Percentiles rank a stretch among this genome's conserved stretches.
Evolutionary conservation across 2,888 invertebrate species (phyloP).

Genomic region (Serrognathus titanus): DNA sequence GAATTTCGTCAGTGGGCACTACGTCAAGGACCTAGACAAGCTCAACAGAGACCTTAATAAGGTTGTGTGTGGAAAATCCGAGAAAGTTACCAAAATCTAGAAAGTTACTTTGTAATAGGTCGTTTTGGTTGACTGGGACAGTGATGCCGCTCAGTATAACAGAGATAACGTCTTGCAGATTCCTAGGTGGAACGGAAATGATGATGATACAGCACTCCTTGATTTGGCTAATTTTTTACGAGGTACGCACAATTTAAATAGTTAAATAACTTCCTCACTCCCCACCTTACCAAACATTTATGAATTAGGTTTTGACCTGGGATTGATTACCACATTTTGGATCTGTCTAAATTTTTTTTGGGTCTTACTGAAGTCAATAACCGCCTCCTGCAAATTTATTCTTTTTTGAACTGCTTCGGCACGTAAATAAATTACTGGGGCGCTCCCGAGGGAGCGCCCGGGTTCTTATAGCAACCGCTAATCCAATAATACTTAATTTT

Average conservation of each 20-base stretch:
- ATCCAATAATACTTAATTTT: not conserved
- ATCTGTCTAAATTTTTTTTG: not conserved
- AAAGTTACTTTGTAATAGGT: slow-evolving; percentile 55
- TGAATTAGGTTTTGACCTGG: no score
- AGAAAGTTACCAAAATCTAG: not conserved
- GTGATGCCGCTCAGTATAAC: slow-evolving; percentile 79
- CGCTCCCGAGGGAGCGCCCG: no score
- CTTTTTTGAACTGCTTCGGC: no score
- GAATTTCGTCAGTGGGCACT: slow-evolving; percentile 88
- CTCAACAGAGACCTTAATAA: slow-evolving; percentile 80
- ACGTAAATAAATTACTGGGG: no score
- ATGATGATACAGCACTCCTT: slow-evolving; percentile 82
- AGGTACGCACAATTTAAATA: slow-evolving; percentile 30
- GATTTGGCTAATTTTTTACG: slow-evolving; percentile 72
- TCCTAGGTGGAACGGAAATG: slow-evolving; percentile 89
- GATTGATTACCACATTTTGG: no score
- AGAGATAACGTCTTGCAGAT: slow-evolving; percentile 84
- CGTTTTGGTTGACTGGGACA: slow-evolving; percentile 94
- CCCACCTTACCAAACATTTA: not conserved
- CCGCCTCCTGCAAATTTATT: no score
- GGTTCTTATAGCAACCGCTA: not conserved
- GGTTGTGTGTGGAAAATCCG: slow-evolving; percentile 47
- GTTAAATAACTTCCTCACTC: not conserved
- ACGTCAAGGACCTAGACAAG: slow-evolving; percentile 86
- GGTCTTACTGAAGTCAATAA: not conserved